These are phyloP conservation scores for Dasysyrphus albostriatus DNA, from an alignment of 2,888 invertebrate species.

Conservation along the genomic window DNA sequence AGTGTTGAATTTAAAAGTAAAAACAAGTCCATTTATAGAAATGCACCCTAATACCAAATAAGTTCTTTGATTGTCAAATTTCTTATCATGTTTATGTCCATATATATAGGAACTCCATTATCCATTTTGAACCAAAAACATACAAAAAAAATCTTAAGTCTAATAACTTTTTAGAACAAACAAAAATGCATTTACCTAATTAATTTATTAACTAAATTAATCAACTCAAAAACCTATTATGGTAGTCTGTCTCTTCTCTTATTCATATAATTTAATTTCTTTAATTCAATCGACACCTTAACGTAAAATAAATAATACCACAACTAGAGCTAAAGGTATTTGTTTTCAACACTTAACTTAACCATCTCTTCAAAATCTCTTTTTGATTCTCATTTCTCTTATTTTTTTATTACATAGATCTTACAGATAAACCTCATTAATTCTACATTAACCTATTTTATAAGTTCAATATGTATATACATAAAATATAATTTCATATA, in stretches of 20 bases:
- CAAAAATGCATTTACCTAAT: slow-evolving; percentile 47
- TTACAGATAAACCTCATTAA: slow-evolving; percentile 60
- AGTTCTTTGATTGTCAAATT: slow-evolving; percentile 60
- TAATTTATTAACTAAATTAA: slow-evolving; percentile 72
- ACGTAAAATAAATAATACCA: slow-evolving; percentile 54
- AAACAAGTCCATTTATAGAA: slow-evolving; percentile 50
- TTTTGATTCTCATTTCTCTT: slow-evolving; percentile 62
- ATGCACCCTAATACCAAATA: slow-evolving; percentile 54
- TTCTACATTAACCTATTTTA: slow-evolving; percentile 69
- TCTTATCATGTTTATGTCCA: slow-evolving; percentile 47
- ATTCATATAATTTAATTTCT: slow-evolving; percentile 46
- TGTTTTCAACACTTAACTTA: slow-evolving; percentile 43
- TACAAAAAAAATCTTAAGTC: slow-evolving; percentile 1
- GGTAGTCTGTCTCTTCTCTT: slow-evolving; percentile 69
- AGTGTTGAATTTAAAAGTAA: slow-evolving; percentile 55
- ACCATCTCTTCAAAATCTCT: slow-evolving; percentile 53
- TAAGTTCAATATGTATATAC: slow-evolving; percentile 59
- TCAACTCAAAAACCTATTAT: slow-evolving; percentile 66
- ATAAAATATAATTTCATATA: slow-evolving; percentile 36
- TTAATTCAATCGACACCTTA: slow-evolving; percentile 58
- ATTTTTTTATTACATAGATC: slow-evolving; percentile 39
- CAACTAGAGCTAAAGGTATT: slow-evolving; percentile 62
- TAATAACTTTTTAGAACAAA: slow-evolving; percentile 25
- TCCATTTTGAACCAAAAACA: slow-evolving; percentile 38
- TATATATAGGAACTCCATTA: slow-evolving; percentile 50